Evolutionary conservation across 2,113 vertebrate genomes (phyloP).

Genomic region (Lasiurus cinereus): DNA sequence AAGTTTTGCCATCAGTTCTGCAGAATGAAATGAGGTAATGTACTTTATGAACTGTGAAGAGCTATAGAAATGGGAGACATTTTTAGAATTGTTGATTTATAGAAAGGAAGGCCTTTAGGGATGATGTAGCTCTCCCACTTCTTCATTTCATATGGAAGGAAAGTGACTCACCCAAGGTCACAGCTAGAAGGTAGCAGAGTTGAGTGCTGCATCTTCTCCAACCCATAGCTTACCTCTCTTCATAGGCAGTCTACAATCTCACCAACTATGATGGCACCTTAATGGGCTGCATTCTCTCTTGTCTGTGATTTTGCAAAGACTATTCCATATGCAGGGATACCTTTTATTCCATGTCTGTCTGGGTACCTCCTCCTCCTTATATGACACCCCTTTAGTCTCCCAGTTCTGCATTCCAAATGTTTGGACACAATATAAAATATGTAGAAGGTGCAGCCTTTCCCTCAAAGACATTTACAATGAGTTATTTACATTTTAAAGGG

Average conservation of each 20-base stretch:
- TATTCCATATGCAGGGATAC: not conserved
- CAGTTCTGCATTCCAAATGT: not conserved
- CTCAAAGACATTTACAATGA: not conserved
- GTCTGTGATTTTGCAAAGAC: not conserved
- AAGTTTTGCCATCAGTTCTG: slow-evolving; percentile 63
- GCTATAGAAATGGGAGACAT: slow-evolving; percentile 65
- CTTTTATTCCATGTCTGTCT: not conserved
- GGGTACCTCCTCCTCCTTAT: not conserved
- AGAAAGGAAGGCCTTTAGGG: slow-evolving; percentile 53
- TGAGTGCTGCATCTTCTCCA: not conserved
- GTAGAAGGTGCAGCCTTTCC: not conserved
- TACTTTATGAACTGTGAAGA: slow-evolving; percentile 82
- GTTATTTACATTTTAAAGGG: not conserved
- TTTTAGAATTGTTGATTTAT: slow-evolving; percentile 76
- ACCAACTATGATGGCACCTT: not conserved
- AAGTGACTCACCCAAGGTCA: slow-evolving; percentile 71
- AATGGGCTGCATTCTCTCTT: not conserved
- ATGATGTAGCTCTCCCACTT: slow-evolving; percentile 51
- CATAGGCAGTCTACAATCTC: not conserved
- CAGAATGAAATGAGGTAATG: slow-evolving; percentile 77
- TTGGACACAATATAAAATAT: not conserved
- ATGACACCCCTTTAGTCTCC: not conserved
- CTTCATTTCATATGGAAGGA: not conserved
- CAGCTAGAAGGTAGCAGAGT: not conserved
- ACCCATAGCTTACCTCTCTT: not conserved